A percentile compares a stretch with the other conserved stretches of the same genome.
phyloP scores from a whole-genome alignment of 2,797 vertebrate genomes.

The Graptemys geographica region DNA sequence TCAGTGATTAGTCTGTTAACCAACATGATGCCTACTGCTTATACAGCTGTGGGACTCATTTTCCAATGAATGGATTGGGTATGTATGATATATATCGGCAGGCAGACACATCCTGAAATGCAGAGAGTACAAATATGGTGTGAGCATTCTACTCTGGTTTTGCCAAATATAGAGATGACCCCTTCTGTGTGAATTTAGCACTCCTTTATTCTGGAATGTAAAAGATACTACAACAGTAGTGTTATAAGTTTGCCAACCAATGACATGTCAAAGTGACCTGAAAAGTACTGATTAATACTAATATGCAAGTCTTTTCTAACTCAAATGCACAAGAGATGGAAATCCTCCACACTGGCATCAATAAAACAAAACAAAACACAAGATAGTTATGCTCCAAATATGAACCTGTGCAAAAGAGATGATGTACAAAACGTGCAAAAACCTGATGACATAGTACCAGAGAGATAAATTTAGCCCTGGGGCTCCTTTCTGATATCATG shows the following conservation, averaged over 20 bases:
- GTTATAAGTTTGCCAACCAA: background rate
- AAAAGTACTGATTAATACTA: background rate
- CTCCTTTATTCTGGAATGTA: background rate
- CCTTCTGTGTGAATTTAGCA: background rate
- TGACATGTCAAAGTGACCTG: background rate
- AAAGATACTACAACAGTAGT: background rate
- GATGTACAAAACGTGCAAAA: background rate
- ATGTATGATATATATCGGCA: background rate
- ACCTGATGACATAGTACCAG: background rate
- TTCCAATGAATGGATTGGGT: conserved; percentile 18
- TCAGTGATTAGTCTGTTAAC: conserved; percentile 41
- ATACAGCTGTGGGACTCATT: conserved; percentile 42
- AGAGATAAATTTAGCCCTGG: background rate
- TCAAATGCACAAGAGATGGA: background rate
- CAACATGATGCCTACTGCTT: conserved; percentile 44
- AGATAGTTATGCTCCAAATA: background rate
- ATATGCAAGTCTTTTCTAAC: background rate
- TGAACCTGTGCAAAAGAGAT: background rate
- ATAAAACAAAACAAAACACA: background rate
- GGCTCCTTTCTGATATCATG: background rate
- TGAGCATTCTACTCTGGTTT: background rate
- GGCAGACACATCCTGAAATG: background rate
- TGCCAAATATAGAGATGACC: background rate
- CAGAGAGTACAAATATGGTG: conserved; percentile 2
- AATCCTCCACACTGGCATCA: background rate